phyloP scores from a whole-genome alignment of 2,888 invertebrate genomes.

The Cantharis flavilabris region DNA sequence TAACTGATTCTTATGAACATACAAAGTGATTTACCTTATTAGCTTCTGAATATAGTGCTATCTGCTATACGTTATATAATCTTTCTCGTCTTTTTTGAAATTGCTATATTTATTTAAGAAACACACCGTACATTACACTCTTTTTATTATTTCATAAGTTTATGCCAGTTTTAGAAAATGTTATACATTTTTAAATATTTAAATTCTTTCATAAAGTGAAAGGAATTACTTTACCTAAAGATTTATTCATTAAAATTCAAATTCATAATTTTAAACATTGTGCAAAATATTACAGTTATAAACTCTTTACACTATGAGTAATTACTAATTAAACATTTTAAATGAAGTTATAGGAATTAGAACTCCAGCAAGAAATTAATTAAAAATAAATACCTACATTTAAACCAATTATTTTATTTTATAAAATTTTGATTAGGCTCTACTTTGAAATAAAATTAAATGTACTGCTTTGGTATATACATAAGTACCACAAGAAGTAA shows the following conservation, averaged over 20 bases:
- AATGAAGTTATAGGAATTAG: background rate
- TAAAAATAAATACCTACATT: background rate
- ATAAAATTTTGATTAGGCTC: background rate
- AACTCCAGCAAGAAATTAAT: background rate
- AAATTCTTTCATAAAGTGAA: too few species aligned
- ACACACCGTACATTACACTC: too few species aligned
- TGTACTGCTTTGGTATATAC: background rate
- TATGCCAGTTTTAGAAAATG: background rate
- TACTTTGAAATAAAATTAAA: background rate
- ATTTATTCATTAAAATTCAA: background rate
- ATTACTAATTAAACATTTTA: background rate
- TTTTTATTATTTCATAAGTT: too few species aligned
- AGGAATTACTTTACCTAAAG: background rate
- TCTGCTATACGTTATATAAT: too few species aligned
- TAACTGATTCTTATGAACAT: too few species aligned
- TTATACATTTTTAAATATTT: background rate
- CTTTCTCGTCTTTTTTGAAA: too few species aligned
- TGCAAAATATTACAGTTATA: background rate
- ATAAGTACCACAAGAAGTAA: background rate
- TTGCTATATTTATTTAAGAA: too few species aligned
- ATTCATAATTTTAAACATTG: background rate
- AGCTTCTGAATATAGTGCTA: too few species aligned
- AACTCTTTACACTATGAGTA: background rate
- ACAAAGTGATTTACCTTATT: too few species aligned
- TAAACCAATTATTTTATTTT: background rate